Evolutionary conservation across 2,888 invertebrate species (phyloP).

Genomic region (Carabus problematicus): DNA sequence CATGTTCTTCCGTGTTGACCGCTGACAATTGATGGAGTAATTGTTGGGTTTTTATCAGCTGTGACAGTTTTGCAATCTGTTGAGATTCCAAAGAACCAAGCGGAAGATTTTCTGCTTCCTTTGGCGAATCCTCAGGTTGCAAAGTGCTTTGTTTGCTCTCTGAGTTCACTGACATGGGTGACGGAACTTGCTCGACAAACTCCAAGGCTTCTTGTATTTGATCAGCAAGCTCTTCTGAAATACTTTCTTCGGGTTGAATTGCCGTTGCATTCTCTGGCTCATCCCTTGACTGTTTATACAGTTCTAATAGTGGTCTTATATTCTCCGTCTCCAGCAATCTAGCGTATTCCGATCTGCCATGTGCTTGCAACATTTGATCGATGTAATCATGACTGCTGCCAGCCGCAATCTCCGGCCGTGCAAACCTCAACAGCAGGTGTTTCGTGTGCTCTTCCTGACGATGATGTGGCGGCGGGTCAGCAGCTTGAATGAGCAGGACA

Average conservation of each 20-base stretch:
- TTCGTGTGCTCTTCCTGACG: background rate
- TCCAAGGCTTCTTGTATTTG: too few relatives aligned
- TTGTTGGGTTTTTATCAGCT: too few relatives aligned
- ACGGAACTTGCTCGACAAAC: too few relatives aligned
- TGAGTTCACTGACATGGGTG: too few relatives aligned
- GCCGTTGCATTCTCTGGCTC: constrained; percentile 47
- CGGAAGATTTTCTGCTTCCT: too few relatives aligned
- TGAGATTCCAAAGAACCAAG: too few relatives aligned
- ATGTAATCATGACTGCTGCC: constrained; percentile 48
- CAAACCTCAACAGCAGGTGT: background rate
- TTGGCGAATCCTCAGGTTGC: too few relatives aligned
- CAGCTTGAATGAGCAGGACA: constrained; percentile 58
- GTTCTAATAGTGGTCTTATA: constrained; percentile 52
- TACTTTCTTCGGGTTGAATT: constrained; percentile 43
- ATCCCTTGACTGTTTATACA: constrained; percentile 46
- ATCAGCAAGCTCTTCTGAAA: background rate
- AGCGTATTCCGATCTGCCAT: constrained; percentile 54
- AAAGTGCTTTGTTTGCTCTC: too few relatives aligned
- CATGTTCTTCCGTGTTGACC: too few relatives aligned
- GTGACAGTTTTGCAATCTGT: too few relatives aligned
- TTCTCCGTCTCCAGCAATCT: constrained; percentile 55
- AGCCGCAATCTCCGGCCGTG: background rate
- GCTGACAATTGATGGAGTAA: too few relatives aligned
- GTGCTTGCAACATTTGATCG: constrained; percentile 50
- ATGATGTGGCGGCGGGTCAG: constrained; percentile 59